Evolutionary conservation across 1,140 invertebrate genomes (phyloP), one percentile per base, ranked within the genome.

Genomic region (Phocides pigmalion): DNA sequence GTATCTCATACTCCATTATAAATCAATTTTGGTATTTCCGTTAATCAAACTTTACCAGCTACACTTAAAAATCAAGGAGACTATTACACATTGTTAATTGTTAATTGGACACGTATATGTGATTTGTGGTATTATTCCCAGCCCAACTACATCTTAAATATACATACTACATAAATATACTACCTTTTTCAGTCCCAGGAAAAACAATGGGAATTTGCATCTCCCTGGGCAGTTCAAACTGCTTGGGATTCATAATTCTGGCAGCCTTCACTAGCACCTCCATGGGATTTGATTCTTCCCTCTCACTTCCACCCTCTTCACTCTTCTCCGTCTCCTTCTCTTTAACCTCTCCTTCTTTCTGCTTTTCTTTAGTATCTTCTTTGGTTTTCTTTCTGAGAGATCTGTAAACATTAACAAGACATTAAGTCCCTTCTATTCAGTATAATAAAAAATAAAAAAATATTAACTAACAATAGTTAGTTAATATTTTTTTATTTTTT

Each of bases 211-310:
- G 95, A 63, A 97, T 92, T 61, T 94, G 93, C 82, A 98, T 93
- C 74, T 97, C 96, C 63, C 94, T 92, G 0, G 97, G 97, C 62
- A 98, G 85, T 78, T 97, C 95, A 91, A 98, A 98, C 88, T 98
- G 96, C 72, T 94, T 94, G 3, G 98, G 97, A 92, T 98, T 98
- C 84, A 97, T 93, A 56, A 95, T 86, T 62, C 94, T 94, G 0
- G 97, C 97, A 9, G 96, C 97, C 74, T 95, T 93, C 41, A 97
- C 95, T 6, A 98, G 84, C 16, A 95, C 92, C 69, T 96, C 94
- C 74, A 98, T 92, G 0, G 95, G 93, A 37, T 92, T 92, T 0
- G 93, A 77, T 82, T 95, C 92, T 82, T 93, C 80, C 22, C 81
- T 76, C 61, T 12, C 1, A 1, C 16, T 19, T 20, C 42, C n/a